A percentile compares a stretch with the other conserved stretches of the same genome.
Evolutionary conservation across 2,888 invertebrate genomes (phyloP).

Genomic region (Eurois occulta): DNA sequence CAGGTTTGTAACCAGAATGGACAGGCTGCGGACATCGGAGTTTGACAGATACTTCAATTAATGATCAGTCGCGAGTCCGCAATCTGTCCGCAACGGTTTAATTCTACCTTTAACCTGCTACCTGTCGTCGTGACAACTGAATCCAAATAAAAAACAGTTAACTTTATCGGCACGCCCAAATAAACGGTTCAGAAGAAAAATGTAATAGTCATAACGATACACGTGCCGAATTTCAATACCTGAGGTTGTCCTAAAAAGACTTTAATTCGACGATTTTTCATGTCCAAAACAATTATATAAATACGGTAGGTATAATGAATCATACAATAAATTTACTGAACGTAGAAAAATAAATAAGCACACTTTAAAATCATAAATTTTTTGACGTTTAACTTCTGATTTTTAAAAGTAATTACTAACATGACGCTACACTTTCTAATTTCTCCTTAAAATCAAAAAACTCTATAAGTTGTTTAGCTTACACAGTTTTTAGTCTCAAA

Average conservation of each 20-base stretch:
- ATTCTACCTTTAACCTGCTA: background rate
- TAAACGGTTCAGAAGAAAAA: background rate
- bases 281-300: background rate
- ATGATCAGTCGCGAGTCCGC: too few relatives aligned
- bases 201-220: background rate
- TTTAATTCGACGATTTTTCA: background rate
- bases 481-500: constrained; percentile 16
- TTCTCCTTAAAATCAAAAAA: constrained; percentile 21
- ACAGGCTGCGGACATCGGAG: too few relatives aligned
- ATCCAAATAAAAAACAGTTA: background rate
- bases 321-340: background rate
- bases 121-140: background rate
- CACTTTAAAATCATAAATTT: background rate
- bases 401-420: background rate
- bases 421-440: constrained; percentile 25
- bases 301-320: background rate
- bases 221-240: background rate
- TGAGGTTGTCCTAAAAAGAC: background rate
- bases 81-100: too few relatives aligned
- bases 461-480: background rate
- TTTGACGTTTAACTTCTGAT: background rate
- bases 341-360: background rate
- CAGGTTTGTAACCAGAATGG: too few relatives aligned
- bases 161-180: background rate
- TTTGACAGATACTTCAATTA: too few relatives aligned